phyloP scores from a whole-genome alignment of 2,888 invertebrate genomes.

The Campopleginae sp. region DNA sequence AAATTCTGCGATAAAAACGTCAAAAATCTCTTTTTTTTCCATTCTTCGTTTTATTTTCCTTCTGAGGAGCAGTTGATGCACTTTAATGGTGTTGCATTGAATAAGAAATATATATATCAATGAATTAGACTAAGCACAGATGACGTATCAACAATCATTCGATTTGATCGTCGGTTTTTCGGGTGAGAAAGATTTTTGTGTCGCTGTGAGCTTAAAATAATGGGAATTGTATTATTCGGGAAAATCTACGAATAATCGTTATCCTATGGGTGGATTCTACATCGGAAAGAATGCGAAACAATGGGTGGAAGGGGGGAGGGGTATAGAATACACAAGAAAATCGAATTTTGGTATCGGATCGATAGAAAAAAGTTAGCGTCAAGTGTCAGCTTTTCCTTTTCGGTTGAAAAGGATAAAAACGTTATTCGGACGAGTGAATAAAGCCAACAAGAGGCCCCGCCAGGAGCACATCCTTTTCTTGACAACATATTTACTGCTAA shows the following conservation, averaged over 20 bases:
- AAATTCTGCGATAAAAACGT: not conserved
- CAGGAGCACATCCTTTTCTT: not conserved
- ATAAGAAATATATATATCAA: conserved; percentile 69
- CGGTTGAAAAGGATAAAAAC: not conserved
- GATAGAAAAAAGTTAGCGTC: not conserved
- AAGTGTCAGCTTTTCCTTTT: conserved; percentile 8
- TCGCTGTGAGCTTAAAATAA: not conserved
- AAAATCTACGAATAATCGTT: not conserved
- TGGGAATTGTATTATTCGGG: not conserved
- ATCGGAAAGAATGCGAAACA: not conserved
- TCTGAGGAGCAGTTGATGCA: conserved; percentile 1
- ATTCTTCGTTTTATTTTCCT: conserved; percentile 6
- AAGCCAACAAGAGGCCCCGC: not conserved
- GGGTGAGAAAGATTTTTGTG: conserved; percentile 18
- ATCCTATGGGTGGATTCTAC: not conserved
- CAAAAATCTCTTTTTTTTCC: conserved; percentile 5
- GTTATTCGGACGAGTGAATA: conserved; percentile 20
- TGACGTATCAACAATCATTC: conserved; percentile 41
- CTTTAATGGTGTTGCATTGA: conserved; percentile 58
- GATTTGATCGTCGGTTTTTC: conserved; percentile 10
- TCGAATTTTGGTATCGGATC: conserved; percentile 3
- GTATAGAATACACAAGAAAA: not conserved
- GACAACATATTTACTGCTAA: conserved; percentile 37
- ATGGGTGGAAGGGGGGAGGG: not conserved
- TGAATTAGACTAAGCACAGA: conserved; percentile 57